phyloP scores from a whole-genome alignment of 2,797 vertebrate genomes.

The Tolypeutes matacus region DNA sequence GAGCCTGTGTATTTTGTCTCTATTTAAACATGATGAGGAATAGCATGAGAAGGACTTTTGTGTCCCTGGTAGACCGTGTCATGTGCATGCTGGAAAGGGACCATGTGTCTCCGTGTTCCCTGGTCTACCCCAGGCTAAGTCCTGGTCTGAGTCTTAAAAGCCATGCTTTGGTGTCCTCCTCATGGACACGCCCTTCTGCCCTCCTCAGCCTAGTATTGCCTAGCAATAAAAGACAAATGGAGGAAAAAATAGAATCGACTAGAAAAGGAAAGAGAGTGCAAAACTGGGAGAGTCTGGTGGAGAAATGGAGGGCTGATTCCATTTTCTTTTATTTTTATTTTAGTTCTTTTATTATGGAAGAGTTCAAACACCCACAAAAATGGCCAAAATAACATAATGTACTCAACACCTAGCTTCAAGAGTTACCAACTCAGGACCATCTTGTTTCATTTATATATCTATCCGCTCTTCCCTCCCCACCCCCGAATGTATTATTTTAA shows the following conservation, averaged over 20 bases:
- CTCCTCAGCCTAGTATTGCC: not conserved
- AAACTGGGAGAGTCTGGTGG: not conserved
- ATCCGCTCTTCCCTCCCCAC: not conserved
- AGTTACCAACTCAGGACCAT: not conserved
- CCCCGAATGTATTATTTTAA: not conserved
- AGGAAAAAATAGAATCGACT: not conserved
- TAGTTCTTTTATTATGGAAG: not conserved
- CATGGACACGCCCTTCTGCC: rapidly evolving
- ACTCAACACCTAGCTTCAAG: not conserved
- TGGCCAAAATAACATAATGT: not conserved
- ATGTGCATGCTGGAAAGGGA: not conserved
- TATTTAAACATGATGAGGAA: not conserved
- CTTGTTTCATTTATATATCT: not conserved
- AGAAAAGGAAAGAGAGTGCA: not conserved
- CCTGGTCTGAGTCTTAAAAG: not conserved
- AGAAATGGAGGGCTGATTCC: not conserved
- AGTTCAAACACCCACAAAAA: not conserved
- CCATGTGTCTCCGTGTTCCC: not conserved
- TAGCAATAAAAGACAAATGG: not conserved
- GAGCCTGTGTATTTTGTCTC: not conserved
- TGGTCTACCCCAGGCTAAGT: not conserved
- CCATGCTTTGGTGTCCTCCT: too few relatives aligned
- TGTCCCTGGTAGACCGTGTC: not conserved
- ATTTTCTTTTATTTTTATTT: not conserved
- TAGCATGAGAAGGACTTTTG: not conserved